Percentiles rank a stretch among this genome's conserved stretches.
Conservation (phyloP, 2,797 vertebrate genomes). For the Acropternis orthonyx region DNA sequence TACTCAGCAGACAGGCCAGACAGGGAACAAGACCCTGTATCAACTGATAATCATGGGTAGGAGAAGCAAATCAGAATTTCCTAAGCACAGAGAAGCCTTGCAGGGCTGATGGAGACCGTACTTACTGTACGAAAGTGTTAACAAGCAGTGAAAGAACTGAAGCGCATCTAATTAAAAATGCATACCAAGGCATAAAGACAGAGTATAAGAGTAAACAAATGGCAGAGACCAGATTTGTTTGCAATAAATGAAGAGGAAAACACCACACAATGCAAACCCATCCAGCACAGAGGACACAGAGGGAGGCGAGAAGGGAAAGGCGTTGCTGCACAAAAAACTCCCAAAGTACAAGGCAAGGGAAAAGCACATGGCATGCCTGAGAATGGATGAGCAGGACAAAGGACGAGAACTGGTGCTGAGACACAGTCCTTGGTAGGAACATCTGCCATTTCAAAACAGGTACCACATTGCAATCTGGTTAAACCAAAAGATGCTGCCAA, state of each 20-base stretch:
- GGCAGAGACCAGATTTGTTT: constrained; percentile 72
- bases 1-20: not conserved
- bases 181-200: constrained; percentile 70
- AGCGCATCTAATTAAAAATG: constrained; percentile 71
- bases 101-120: not conserved
- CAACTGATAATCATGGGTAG: not conserved
- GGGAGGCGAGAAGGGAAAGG: constrained; percentile 4
- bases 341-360: not conserved
- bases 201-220: constrained; percentile 71
- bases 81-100: not conserved
- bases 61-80: not conserved
- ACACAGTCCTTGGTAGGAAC: not conserved
- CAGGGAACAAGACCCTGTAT: not conserved
- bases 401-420: not conserved
- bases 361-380: fast-evolving
- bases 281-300: constrained; percentile 27
- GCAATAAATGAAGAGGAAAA: constrained; percentile 71
- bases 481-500: not conserved
- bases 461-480: not conserved
- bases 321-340: not conserved
- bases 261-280: constrained; percentile 66
- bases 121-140: constrained; percentile 53
- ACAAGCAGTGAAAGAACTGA: constrained; percentile 63
- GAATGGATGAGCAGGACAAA: not conserved
- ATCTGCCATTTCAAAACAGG: not conserved